These are phyloP conservation scores for Prionailurus bengalensis DNA, from an alignment of 2,113 vertebrate species.

Conservation along the genomic window DNA sequence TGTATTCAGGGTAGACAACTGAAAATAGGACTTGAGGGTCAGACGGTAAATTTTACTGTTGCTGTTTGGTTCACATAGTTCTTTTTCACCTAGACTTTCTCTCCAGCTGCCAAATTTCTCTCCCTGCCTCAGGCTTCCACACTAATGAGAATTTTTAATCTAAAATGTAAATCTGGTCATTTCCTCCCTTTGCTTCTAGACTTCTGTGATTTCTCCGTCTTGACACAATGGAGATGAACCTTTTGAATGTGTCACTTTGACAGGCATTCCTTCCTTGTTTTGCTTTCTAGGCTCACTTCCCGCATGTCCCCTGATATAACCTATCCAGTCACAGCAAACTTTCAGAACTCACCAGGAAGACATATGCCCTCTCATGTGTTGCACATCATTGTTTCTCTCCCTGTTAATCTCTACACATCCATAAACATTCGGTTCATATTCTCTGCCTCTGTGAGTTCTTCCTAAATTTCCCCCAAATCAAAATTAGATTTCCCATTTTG, in stretches of 20 bases:
- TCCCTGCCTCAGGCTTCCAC: background rate
- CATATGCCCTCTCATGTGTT: background rate
- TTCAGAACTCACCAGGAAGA: background rate
- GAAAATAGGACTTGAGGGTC: background rate
- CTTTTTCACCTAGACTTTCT: background rate
- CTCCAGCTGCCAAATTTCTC: background rate
- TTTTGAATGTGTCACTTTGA: background rate
- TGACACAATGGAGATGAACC: background rate
- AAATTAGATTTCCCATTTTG: background rate
- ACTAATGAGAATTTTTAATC: background rate
- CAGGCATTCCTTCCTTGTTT: background rate
- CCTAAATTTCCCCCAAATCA: background rate
- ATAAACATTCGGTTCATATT: background rate
- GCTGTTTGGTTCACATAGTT: background rate
- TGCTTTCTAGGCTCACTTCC: background rate
- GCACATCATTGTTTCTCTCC: background rate
- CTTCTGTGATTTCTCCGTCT: background rate
- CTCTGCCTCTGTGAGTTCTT: conserved; percentile 17
- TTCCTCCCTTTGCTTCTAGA: background rate
- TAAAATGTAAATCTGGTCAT: background rate
- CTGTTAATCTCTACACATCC: background rate
- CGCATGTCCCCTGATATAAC: background rate
- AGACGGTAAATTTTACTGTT: background rate
- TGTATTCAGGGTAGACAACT: background rate
- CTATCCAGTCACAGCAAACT: background rate